Evolutionary conservation across 2,113 vertebrate genomes (phyloP), one percentile per base, ranked within the genome.

Genomic region (Hemiscyllium ocellatum): DNA sequence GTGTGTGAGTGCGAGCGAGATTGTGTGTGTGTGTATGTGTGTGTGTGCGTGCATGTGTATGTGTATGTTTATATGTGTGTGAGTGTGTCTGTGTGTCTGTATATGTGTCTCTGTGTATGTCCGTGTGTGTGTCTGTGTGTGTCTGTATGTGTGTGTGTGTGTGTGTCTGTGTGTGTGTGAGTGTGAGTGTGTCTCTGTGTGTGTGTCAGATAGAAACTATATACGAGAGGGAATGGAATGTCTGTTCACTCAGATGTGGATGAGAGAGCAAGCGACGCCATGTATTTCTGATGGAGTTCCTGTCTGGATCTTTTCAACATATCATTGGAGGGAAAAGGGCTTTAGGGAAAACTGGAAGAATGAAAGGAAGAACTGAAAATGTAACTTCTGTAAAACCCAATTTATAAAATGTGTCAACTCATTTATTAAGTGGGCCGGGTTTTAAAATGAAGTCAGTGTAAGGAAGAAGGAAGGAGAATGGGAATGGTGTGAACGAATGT

Each of bases 41-140:
- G 10, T 61, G 7, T 0, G 10, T 61, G 56, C 10, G 6, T 61
- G 56, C 10, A 7, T 10, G 56, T 10, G 8, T 10, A 7, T 10
- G 6, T 61, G 7, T 61, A 12, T 1, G 0, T 10, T 0, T 61
- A 7, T 1, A 0, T 61, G 10, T 10, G 56, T 61, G 12, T 61
- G 10, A 10, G 56, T 0, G 56, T 61, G 56, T 61, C 7, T 61
- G 5, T 6, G 6, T 61, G 56, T 61, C 7, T 61, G 56, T 10
- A 7, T 61, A 7, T 61, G 56, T 61, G 56, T 12, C n/a, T n/a
- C n/a, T n/a, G n/a, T 12, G 56, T 10, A 0, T 61, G 6, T 8
- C 7, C 1, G 56, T 61, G 10, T 10, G 56, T 0, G 56, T 61
- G 56, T 61, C 7, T 61, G 56, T 61, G 5, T 6, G 6, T 61